phyloP scores from a whole-genome alignment of 2,113 vertebrate species.

The Willisornis vidua region DNA sequence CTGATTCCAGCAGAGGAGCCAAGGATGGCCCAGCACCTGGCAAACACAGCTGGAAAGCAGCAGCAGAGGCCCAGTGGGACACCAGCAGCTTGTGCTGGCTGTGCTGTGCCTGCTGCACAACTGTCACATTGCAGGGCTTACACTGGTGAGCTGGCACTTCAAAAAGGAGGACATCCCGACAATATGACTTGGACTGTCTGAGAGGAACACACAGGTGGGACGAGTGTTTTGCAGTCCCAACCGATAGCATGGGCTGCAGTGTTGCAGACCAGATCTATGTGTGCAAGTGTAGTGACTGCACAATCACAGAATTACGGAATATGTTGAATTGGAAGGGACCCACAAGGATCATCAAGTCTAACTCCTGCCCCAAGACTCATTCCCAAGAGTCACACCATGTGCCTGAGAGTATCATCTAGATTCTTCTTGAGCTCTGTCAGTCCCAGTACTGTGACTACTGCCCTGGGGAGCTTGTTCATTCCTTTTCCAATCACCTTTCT shows the following conservation, averaged over 20 bases:
- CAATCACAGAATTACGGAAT: neutral
- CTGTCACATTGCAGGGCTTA: no score
- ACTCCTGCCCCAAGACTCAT: neutral
- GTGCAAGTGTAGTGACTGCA: neutral
- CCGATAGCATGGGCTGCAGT: neutral
- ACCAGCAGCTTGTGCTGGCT: accelerated
- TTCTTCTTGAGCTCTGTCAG: neutral
- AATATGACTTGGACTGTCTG: no score
- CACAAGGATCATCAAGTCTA: neutral
- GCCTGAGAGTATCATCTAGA: neutral
- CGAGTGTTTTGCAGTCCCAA: neutral
- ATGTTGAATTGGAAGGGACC: neutral
- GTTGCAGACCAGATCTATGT: neutral
- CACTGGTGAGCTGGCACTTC: neutral
- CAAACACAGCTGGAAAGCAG: neutral
- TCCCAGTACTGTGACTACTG: neutral
- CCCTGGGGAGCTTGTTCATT: neutral
- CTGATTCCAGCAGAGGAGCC: neutral
- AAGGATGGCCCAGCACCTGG: neutral
- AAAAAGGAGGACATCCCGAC: neutral
- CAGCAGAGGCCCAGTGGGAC: neutral
- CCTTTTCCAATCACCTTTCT: neutral
- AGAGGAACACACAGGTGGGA: neutral
- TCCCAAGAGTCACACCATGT: neutral
- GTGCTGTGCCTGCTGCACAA: accelerated